These are phyloP conservation scores for Leucopsar rothschildi DNA, from an alignment of 2,113 vertebrate species.

Conservation along the genomic window DNA sequence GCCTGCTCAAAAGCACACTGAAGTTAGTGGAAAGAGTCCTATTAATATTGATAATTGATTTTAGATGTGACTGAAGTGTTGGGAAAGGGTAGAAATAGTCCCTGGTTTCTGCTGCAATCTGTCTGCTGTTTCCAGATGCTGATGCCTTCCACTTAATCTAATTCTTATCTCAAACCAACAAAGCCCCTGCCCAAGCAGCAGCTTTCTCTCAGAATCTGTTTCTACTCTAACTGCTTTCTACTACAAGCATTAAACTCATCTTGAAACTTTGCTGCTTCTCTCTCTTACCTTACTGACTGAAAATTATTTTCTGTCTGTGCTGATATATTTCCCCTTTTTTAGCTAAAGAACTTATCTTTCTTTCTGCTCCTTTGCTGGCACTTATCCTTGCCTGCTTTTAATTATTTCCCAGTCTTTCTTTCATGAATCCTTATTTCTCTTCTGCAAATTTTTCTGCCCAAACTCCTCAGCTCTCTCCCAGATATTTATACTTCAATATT, in stretches of 20 bases:
- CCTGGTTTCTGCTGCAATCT: not conserved
- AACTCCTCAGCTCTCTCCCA: not conserved
- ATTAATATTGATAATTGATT: not conserved
- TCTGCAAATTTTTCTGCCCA: not conserved
- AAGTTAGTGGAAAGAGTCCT: not conserved
- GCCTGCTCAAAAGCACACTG: not conserved
- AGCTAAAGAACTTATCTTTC: conserved; percentile 41
- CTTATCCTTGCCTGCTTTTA: not conserved
- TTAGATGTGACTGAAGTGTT: not conserved
- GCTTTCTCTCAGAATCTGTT: not conserved
- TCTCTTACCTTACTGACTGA: not conserved
- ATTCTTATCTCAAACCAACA: conserved; percentile 24
- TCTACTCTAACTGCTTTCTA: not conserved
- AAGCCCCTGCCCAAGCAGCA: not conserved
- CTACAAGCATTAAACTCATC: not conserved
- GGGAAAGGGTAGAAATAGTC: not conserved
- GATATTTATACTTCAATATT: not conserved
- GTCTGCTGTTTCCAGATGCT: not conserved
- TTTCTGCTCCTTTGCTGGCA: conserved; percentile 12
- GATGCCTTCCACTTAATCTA: not conserved
- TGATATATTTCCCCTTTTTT: conserved; percentile 47
- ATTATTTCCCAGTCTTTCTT: conserved; percentile 17
- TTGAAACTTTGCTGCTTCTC: not conserved
- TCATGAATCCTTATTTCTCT: not conserved
- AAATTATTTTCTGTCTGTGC: conserved; percentile 53